phyloP scores from a whole-genome alignment of 2,113 vertebrate species.

The Oxyruncus cristatus region DNA sequence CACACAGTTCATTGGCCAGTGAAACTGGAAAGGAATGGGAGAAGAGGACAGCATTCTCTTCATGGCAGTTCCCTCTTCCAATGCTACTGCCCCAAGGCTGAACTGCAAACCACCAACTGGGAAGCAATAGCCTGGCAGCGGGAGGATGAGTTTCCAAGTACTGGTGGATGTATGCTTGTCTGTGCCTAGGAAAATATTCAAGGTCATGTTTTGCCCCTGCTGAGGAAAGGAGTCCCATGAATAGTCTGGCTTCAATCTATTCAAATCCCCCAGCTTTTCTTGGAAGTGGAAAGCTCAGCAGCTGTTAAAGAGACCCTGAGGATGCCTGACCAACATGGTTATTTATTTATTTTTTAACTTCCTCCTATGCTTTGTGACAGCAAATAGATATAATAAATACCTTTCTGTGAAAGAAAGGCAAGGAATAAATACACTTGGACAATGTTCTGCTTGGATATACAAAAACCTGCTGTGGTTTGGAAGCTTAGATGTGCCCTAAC shows the following conservation, averaged over 20 bases:
- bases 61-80: background rate
- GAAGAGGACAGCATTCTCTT: background rate
- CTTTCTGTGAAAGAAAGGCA: background rate
- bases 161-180: background rate
- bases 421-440: background rate
- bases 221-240: background rate
- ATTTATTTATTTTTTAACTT: background rate
- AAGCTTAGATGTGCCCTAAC: constrained; percentile 23
- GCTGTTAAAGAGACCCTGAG: background rate
- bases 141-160: background rate
- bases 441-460: background rate
- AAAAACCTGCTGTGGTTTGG: background rate
- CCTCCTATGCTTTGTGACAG: background rate
- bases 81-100: background rate
- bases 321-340: background rate
- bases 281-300: background rate
- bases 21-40: background rate
- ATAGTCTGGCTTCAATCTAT: background rate
- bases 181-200: background rate
- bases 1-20: background rate
- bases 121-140: background rate
- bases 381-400: background rate
- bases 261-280: background rate
- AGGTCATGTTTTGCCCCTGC: background rate
- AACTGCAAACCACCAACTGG: background rate